phyloP scores from a whole-genome alignment of 2,113 vertebrate species.

The Desmodus rotundus region DNA sequence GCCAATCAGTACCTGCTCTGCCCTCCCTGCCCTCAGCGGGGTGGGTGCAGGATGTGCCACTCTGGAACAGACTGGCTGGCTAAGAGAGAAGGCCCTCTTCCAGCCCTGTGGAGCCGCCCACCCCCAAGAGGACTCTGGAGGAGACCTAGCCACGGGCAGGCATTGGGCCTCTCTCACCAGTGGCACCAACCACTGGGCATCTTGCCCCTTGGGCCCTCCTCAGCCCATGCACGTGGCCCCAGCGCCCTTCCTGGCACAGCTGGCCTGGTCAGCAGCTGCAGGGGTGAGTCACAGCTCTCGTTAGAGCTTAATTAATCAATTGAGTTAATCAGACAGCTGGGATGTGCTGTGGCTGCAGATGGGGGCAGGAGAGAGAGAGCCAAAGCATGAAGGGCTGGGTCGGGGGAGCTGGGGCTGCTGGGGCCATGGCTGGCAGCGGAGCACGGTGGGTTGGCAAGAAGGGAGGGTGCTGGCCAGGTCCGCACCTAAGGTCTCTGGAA shows the following conservation, averaged over 20 bases:
- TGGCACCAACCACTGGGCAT: background rate
- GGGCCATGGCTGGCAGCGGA: background rate
- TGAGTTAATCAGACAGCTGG: conserved; percentile 76
- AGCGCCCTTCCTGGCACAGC: conserved; percentile 14
- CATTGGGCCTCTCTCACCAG: background rate
- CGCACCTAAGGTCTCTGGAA: background rate
- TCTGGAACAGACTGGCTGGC: background rate
- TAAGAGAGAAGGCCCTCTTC: background rate
- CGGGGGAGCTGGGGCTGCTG: background rate
- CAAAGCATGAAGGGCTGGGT: background rate
- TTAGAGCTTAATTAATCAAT: conserved; percentile 78
- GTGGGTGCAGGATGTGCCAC: background rate
- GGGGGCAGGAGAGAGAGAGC: background rate
- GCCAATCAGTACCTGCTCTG: background rate
- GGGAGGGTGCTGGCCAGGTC: background rate
- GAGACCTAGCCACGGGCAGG: background rate
- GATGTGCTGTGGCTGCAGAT: conserved; percentile 71
- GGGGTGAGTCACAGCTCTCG: conserved; percentile 68
- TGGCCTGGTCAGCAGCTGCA: conserved; percentile 70
- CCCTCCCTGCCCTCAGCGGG: background rate
- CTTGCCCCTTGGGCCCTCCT: background rate
- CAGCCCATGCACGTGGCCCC: background rate
- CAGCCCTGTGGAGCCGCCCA: too few species aligned
- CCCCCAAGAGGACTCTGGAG: background rate
- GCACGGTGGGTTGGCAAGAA: background rate